Base-by-base conservation (phyloP, 2,797 vertebrate genomes). In the Falco novaeseelandiae region DNA sequence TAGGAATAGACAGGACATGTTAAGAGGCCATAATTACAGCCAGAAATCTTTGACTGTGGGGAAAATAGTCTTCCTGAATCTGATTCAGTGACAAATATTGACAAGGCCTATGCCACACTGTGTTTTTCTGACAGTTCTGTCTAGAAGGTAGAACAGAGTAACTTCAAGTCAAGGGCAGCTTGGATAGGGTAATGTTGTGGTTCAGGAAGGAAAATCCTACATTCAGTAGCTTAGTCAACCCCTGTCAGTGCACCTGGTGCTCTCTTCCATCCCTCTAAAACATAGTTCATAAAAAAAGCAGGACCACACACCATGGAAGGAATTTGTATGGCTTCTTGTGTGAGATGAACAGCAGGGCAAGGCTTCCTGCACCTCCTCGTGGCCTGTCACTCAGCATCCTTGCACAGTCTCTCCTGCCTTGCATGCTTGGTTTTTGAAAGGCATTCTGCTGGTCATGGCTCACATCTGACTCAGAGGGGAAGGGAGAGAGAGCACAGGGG, bases 1-100 rank as follows among this genome's bases (percentile, higher is more conserved):
- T 92, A 95, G 77, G 76, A 97, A 92, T 79, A 95, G 94, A 89
- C 91, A 93, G 97, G 96, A 87, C 81, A 89, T 87, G 59, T 95
- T 97, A 96, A 96, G 78, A 93, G 54, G 63, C 79, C 92, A 48
- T 93, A 96, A 97, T 97, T 96, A 97, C 78, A 94, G 90, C 11
- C 67, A 94, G 90, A 92, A 93, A 89, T 96, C 90, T 93, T 90
- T 90, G 88, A 92, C 91, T 96, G 81, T 93, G 81, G 88, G 90
- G 54, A 92, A 95, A 97, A 96, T 6, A 89, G 42, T 32, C 30
- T 72, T 90, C 32, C 65, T 80, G 81, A 90, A 83, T 94, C 63
- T 87, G 67, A 61, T 92, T 90, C 61, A 67, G 59, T 54, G 44
- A 87, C 90, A 95, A 94, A 96, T 96, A 95, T 96, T 96, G 93